These are phyloP conservation scores for Papilio elwesi DNA, from an alignment of 2,888 invertebrate species.

Conservation along the genomic window DNA sequence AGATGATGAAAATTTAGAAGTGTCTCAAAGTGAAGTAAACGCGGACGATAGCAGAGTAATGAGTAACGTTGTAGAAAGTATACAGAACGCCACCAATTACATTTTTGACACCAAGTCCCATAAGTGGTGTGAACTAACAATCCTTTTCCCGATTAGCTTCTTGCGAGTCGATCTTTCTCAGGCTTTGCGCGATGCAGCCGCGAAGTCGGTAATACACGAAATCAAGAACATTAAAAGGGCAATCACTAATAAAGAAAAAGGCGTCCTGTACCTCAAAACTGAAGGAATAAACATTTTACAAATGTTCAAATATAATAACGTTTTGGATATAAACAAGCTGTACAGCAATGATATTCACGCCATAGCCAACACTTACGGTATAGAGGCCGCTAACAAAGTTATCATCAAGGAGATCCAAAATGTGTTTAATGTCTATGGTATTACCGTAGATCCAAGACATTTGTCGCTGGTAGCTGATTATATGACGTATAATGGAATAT, in stretches of 20 bases:
- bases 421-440: constrained; percentile 99
- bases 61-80: constrained; percentile 69
- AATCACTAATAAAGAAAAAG: constrained; percentile 89
- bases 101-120: constrained; percentile 89
- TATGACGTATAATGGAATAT: constrained; percentile 97
- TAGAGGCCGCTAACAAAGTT: constrained; percentile 96
- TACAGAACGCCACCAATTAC: constrained; percentile 85
- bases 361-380: constrained; percentile 95
- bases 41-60: constrained; percentile 63
- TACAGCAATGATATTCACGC: constrained; percentile 98
- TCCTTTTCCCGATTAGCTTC: constrained; percentile 85
- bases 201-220: constrained; percentile 90
- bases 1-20: constrained; percentile 57
- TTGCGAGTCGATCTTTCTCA: constrained; percentile 88
- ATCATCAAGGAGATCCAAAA: constrained; percentile 97
- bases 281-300: constrained; percentile 97
- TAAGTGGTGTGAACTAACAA: constrained; percentile 93
- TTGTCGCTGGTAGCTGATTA: constrained; percentile 97
- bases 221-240: constrained; percentile 92
- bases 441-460: constrained; percentile 97
- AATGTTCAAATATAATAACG: constrained; percentile 92
- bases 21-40: constrained; percentile 55
- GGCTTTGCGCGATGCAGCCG: constrained; percentile 88
- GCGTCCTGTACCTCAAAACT: constrained; percentile 90
- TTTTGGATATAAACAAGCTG: constrained; percentile 91